phyloP scores from a whole-genome alignment of 2,113 vertebrate genomes.

The Platysteira castanea region DNA sequence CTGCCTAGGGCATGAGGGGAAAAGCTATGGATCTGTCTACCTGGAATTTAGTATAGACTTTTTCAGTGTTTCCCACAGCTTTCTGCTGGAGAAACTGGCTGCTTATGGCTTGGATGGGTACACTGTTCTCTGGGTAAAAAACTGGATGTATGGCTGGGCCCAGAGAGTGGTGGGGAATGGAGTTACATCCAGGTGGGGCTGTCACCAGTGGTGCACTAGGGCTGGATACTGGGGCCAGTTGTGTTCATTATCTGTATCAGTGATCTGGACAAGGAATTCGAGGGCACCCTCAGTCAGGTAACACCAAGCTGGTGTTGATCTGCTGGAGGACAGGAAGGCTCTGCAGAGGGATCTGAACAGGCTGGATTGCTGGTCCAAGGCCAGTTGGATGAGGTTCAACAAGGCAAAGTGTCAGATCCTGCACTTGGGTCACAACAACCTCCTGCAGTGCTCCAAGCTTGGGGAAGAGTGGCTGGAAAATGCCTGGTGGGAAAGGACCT shows the following conservation, averaged over 20 bases:
- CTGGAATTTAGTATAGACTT: not conserved
- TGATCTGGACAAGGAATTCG: rapidly evolving
- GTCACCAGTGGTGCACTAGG: not conserved
- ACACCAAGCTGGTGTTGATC: not conserved
- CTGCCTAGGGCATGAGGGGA: not conserved
- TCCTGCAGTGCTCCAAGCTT: not conserved
- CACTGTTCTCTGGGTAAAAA: not conserved
- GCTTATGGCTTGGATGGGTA: not conserved
- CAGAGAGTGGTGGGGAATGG: not conserved
- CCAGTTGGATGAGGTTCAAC: not conserved
- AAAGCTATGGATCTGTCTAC: not conserved
- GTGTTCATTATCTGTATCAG: not conserved
- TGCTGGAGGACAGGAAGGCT: not conserved
- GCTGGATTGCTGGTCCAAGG: not conserved
- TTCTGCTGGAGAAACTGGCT: not conserved
- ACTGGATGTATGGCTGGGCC: not conserved
- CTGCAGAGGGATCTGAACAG: not conserved
- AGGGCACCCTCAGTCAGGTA: not conserved
- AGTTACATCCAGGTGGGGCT: not conserved
- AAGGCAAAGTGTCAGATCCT: not conserved
- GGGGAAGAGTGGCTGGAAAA: not conserved
- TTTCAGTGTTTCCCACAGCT: not conserved
- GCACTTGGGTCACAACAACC: not conserved
- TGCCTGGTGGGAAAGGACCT: not conserved
- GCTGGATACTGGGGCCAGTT: not conserved